Evolutionary conservation across 2,888 invertebrate genomes (phyloP), one percentile per base, ranked within the genome.

Genomic region (Ectemnius continuus): DNA sequence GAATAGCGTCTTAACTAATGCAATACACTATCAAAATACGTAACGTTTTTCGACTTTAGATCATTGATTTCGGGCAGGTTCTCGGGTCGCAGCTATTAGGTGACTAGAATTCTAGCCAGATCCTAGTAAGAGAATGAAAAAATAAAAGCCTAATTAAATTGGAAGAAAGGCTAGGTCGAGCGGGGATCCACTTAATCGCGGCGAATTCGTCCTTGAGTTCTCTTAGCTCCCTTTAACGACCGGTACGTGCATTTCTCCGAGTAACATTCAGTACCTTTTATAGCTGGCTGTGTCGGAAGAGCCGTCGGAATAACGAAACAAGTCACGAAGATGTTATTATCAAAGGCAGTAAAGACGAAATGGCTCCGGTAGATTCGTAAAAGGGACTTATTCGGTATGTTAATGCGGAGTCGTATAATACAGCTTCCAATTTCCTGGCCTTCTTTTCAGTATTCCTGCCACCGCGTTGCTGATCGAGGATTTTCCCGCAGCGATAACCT

Each of bases 251-350:
- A 36, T 36, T 36, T 16, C 52, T 52, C 52, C 16, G 52, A 36
- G 36, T 36, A 36, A 52, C 52, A 16, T 52, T 52, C 52, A 52
- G n/a, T 6, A 16, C n/a, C n/a, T 16, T 52, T 52, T 52, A 52
- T 16, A 52, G 13, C 58, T 4, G 26, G 0, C 52, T 52, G 52
- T 14, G n/a, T 14, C 52, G 14, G 52, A 16, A 45, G n/a, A 58
- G 58, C 28, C 62, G 64, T 69, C 58, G 26, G 61, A 61, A 52
- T 57, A 61, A 16, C 61, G 57, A 46, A 65, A 28, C 45, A 26
- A 67, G 61, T 68, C 52, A 58, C 65, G 69, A 76, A 71, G 71
- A 76, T 61, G 72, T 76, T 72, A 77, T 77, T 72, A 76, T 69
- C 72, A 69, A 66, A 67, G n/a, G 61, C 20, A 67, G 57, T 72